Base-by-base conservation (phyloP, 2,113 vertebrate genomes). In the Beaufortia kweichowensis region DNA sequence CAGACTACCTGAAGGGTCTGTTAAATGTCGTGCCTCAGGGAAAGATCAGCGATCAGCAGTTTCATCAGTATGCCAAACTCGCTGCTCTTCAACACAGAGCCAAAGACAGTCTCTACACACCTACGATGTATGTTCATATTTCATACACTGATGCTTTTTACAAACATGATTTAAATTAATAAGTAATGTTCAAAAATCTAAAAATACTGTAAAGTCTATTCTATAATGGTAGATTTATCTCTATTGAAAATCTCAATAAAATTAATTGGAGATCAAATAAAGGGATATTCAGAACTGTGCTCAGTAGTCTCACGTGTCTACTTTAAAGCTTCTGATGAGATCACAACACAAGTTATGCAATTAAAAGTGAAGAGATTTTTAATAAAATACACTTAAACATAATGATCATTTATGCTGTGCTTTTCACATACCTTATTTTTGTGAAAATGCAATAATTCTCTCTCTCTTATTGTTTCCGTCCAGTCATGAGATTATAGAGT, bases 1-100 rank as follows among this genome's bases (percentile, higher is more conserved):
- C 97, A 0, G 95, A 98, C 87, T 97, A 97, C 82, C 89, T 95
- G 76, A 99, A 98, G 86, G 95, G 95, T 11, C 91, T 98, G 46
- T 91, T 98, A 72, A 94, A 93, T 2, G 80, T 95, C 4, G 79
- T 95, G 8, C 92, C 93, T 0, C 86, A 91, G 0, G 82, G 88
- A 5, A 91, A 87, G 84, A 87, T 93, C 1, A 94, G 91, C 2
- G 94, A 97, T 29, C 95, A 95, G 50, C 95, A 95, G 82, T 89
- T 95, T 56, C 94, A 95, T 3, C 96, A 98, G 6, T 84, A 93
- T 76, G 93, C 95, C 88, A 96, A 96, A 85, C 89, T 99, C 77
- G 94, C 96, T 0, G 94, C 94, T 1, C 87, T 99, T 66, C 97
- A 99, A 86, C 96, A 98, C 86, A 89, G 94, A 73, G 94, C 94